Evolutionary conservation across 2,888 invertebrate species (phyloP), one percentile per base, ranked within the genome.

Genomic region (Phymatocera aterrima): DNA sequence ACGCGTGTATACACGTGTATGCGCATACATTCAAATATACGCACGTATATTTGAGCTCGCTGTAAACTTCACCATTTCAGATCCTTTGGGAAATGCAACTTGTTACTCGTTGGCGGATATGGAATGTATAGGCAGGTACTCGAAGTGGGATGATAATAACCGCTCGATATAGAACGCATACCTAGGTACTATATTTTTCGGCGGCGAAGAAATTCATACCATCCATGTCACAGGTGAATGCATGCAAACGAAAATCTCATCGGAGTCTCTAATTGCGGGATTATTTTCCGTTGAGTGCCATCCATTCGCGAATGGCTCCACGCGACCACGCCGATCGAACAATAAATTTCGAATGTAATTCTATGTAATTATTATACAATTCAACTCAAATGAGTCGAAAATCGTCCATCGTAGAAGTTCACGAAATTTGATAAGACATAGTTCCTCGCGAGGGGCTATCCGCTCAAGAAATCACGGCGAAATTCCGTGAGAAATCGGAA

Each of bases 231-330:
- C 12, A 51, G 72, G 51, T 72, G 51, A 51, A 43, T 37, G 34
- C 72, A 72, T 72, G 72, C 72, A 72, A 51, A 72, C 51, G 72
- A 72, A 51, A 72, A 31, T 51, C 48, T 15, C 51, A 72, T 51
- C 34, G 24, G 48, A 72, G 70, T 72, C 18, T 72, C 72, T 51
- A 72, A 72, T 72, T 72, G 72, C 51, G 34, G 21, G 48, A 51
- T 72, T 72, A 72, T 21, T 72, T 72, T 72, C 51, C 48, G 51
- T 34, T 72, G 72, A 72, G 51, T 51, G 51, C 51, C 18, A 31
- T 70, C 31, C 43, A 24, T 65, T 65, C 24, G n/a, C 61, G 21
- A 64, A 18, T 21, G 18, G 34, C 37, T 64, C 8, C n/a, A 15
- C 37, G 37, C 24, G 21, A 5, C 51, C 6, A 18, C 51, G n/a